Evolutionary conservation across 2,888 invertebrate genomes (phyloP).

Genomic region (Volucella zonaria): DNA sequence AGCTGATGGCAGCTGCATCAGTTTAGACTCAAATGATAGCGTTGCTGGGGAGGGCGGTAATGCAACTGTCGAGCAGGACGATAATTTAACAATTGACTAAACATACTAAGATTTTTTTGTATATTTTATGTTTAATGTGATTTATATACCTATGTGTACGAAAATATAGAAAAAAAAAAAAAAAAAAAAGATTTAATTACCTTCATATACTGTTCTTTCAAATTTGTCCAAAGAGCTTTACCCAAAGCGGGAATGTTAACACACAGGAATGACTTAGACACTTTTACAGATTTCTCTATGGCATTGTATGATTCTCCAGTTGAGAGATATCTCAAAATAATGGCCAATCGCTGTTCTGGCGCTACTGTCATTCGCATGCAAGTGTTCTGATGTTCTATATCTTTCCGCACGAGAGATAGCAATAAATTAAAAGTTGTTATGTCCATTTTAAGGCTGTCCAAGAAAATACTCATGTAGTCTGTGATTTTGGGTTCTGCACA

Average conservation of each 20-base stretch:
- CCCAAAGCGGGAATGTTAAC: constrained; percentile 46
- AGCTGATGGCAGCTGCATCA: constrained; percentile 53
- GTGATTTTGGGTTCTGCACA: constrained; percentile 65
- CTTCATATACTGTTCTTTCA: constrained; percentile 60
- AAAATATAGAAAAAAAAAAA: too few species aligned
- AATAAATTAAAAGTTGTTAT: constrained; percentile 61
- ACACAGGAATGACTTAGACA: constrained; percentile 57
- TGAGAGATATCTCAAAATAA: constrained; percentile 45
- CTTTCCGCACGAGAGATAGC: constrained; percentile 45
- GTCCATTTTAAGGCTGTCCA: constrained; percentile 59
- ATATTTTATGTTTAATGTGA: neutral
- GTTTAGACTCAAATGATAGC: constrained; percentile 58
- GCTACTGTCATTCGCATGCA: constrained; percentile 70
- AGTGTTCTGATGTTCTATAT: constrained; percentile 62
- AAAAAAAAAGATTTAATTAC: constrained; percentile 31
- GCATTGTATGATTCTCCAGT: constrained; percentile 54
- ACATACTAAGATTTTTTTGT: neutral
- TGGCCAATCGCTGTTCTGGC: constrained; percentile 55
- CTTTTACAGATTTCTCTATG: constrained; percentile 48
- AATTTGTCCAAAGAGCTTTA: constrained; percentile 57
- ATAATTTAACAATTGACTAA: constrained; percentile 15
- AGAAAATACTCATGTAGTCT: constrained; percentile 65
- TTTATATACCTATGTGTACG: neutral
- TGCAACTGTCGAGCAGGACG: neutral
- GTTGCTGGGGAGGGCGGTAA: neutral